Percentiles rank a stretch among this genome's conserved stretches.
Evolutionary conservation across 1,140 invertebrate genomes (phyloP).

Genomic region (Brachionus calyciflorus): DNA sequence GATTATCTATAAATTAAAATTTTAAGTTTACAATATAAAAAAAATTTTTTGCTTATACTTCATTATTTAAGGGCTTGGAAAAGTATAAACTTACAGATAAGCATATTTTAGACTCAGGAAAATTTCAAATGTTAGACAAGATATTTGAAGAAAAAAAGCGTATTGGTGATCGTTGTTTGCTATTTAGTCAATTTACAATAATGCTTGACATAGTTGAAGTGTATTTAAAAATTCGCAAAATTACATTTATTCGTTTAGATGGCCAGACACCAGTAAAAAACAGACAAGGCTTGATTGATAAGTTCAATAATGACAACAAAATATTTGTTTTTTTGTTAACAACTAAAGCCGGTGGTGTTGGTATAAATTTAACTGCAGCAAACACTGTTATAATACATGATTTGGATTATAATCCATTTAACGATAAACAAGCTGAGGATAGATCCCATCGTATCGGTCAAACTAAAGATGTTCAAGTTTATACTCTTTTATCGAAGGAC

Average conservation of each 20-base stretch:
- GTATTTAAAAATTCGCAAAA: constrained; percentile 49
- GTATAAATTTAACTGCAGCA: constrained; percentile 66
- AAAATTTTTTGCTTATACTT: not conserved
- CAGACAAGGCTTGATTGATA: constrained; percentile 64
- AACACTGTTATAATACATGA: constrained; percentile 66
- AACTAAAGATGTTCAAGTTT: constrained; percentile 75
- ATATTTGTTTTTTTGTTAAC: constrained; percentile 66
- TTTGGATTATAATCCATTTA: constrained; percentile 83
- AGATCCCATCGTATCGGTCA: constrained; percentile 91
- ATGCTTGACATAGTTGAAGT: constrained; percentile 74
- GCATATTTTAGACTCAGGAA: constrained; percentile 62
- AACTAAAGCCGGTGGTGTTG: constrained; percentile 64
- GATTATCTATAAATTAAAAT: no score
- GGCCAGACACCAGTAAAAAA: constrained; percentile 57
- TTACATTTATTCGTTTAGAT: constrained; percentile 58
- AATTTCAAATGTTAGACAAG: constrained; percentile 63
- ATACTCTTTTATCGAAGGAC: constrained; percentile 75
- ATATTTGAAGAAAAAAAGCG: constrained; percentile 59
- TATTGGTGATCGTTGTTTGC: constrained; percentile 68
- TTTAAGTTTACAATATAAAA: no score
- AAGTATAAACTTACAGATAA: constrained; percentile 57
- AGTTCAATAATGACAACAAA: constrained; percentile 61
- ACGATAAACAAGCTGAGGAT: constrained; percentile 96
- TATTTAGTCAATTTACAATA: constrained; percentile 93
- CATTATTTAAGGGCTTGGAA: constrained; percentile 54